Base-by-base conservation (phyloP, 1,140 invertebrate species). In the Platyscapa corneri region DNA sequence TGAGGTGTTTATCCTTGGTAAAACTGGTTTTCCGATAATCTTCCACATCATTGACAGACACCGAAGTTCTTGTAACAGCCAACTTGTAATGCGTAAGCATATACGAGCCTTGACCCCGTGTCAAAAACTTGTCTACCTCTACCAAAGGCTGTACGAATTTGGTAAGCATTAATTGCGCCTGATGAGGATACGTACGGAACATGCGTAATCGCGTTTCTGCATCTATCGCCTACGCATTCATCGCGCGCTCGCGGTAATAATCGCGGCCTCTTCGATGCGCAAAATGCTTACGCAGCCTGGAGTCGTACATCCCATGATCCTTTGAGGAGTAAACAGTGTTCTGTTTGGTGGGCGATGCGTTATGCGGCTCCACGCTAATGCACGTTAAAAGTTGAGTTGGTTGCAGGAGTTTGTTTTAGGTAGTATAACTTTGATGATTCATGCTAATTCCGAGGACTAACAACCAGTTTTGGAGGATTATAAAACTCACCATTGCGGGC, bases 1-100 rank as follows among this genome's bases (percentile, higher is more conserved):
- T 74, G 27, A 74, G 10, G 37, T 16, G 37, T 42, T 74, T n/a
- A 74, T 74, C 70, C 70, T 74, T 74, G 37, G 67, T 30, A 42
- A 42, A 74, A 74, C 70, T 74, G 70, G 70, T 74, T 74, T 74
- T 74, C 34, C 37, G n/a, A 74, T 74, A 74, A 42, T 42, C 27
- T 23, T 74, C 3, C 37, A 42, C 20, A 42, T 74, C 70, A n/a
- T 74, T 42, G n/a, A 74, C 20, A 23, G 23, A 39, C 18, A 14
- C 6, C 10, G 12, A 18, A 42, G 39, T 6, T 42, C 2, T 23
- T 27, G 3, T 42, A n/a, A 14, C 70, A 42, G n/a, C 16, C 8
- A 42, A n/a, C 37, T 42, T 39, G 70, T n/a, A 74, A 32, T 42
- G 18, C 37, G 42, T 74, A 74, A 42, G 8, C 27, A 74, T n/a